Base-by-base conservation (phyloP, 2,113 vertebrate species). In the Coregonus clupeaformis region DNA sequence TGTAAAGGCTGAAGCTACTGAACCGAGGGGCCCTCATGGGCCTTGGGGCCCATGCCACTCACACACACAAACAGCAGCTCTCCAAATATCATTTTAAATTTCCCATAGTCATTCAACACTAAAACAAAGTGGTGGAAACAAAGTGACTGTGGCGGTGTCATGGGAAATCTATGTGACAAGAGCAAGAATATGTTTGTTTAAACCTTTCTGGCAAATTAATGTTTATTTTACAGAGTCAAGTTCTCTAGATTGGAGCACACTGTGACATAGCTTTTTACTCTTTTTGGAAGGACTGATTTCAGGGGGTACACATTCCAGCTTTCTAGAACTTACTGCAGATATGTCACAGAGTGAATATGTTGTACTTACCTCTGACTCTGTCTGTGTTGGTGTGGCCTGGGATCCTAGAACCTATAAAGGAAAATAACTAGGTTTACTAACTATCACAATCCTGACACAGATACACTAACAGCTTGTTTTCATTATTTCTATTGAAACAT, bases 1-100 rank as follows among this genome's bases (percentile, higher is more conserved):
- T 30, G 18, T 65, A 79, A 75, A 78, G 73, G 11, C 4, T 59
- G 36, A n/a, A 55, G 69, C 65, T 45, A 60, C 74, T 77, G 72
- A 81, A 80, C 73, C 80, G 52, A 69, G 80, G 68, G 42, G 45
- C 63, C 67, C 52, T 45, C 68, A 3, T 69, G 78, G 76, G 55
- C 74, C 82, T 78, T 32, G 32, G 65, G 86, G 77, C 68, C n/a
- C n/a, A n/a, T n/a, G n/a, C n/a, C 77, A 52, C 71, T 78, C 49
- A 18, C 18, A 52, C 3, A 49, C 47, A 14, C 2, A 14, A 14
- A 52, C 49, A 68, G 80, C 73, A 49, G 59, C 74, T 70, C 68
- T 65, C 71, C 36, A 81, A 80, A 80, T 59, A 79, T 89, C 79
- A 76, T 84, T 83, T 80, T 49, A 77, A 85, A 86, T 88, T 87